Evolutionary conservation across 2,888 invertebrate genomes (phyloP), one percentile per base, ranked within the genome.

Genomic region (Beris morrisii): DNA sequence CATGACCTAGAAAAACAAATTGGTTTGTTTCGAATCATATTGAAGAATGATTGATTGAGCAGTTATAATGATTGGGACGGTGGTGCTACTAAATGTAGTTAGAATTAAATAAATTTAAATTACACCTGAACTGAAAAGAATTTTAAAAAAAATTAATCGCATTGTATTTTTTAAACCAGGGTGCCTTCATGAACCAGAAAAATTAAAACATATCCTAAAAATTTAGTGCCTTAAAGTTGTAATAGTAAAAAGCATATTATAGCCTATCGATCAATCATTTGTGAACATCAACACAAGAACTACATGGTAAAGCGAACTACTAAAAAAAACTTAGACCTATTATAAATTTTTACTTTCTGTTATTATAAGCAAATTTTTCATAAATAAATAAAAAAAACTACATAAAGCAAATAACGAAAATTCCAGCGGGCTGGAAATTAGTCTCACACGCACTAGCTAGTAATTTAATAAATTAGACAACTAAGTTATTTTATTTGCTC

Each of bases 351-450:
- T 38, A 38, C 38, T 38, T 48, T 31, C 54, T 54, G 31, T 54
- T 31, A 31, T 31, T 2, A 31, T 54, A 15, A 48, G 22, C 22
- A 22, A 13, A 43, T 15, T 43, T 43, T 56, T 56, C 56, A 38
- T 55, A 56, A 56, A 15, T 43, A 38, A 56, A 50, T 30, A 48
- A 12, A 38, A 59, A 46, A 38, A 32, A 32, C 30, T 38, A 43
- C n/a, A 54, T 53, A 45, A 63, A 52, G 12, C 9, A 46, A 45
- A 46, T 38, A 45, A 46, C 30, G 50, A 52, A 53, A 38, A 63
- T 64, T 64, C 64, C 64, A 64, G 64, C 64, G 64, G 64, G 64
- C 64, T 64, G 64, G 64, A 64, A 64, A 55, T 64, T 64, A 64
- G 64, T 64, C 64, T 53, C 64, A 64, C 31, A 32, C 46, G 46